phyloP scores from a whole-genome alignment of 2,113 vertebrate species.

The Crotalus viridis region DNA sequence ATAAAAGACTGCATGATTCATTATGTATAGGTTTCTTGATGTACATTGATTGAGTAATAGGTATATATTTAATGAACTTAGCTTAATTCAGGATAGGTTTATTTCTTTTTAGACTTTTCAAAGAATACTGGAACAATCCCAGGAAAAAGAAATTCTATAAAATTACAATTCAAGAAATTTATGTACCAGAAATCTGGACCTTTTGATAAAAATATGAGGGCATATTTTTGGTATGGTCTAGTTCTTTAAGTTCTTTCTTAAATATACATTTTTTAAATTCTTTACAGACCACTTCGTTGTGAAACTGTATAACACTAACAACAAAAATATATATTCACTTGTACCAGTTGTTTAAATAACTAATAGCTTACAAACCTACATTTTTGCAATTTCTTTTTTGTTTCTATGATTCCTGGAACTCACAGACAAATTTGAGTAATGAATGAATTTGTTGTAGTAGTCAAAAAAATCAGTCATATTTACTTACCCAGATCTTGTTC shows the following conservation, averaged over 20 bases:
- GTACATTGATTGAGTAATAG: neutral
- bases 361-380: neutral
- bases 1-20: neutral
- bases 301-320: neutral
- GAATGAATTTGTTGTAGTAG: neutral
- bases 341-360: neutral
- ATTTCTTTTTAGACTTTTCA: neutral
- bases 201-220: neutral
- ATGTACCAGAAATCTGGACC: neutral
- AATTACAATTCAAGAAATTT: neutral
- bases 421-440: neutral
- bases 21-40: neutral
- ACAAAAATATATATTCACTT: neutral
- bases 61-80: neutral
- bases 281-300: neutral
- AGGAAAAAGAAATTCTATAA: neutral
- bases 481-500: constrained; percentile 78
- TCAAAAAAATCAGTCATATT: constrained; percentile 35
- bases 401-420: neutral
- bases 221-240: neutral
- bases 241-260: neutral
- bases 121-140: neutral
- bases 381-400: neutral
- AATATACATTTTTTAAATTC: neutral
- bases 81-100: neutral